These are phyloP conservation scores for Clinocottus analis DNA, from an alignment of 2,113 vertebrate genomes.

Conservation along the genomic window DNA sequence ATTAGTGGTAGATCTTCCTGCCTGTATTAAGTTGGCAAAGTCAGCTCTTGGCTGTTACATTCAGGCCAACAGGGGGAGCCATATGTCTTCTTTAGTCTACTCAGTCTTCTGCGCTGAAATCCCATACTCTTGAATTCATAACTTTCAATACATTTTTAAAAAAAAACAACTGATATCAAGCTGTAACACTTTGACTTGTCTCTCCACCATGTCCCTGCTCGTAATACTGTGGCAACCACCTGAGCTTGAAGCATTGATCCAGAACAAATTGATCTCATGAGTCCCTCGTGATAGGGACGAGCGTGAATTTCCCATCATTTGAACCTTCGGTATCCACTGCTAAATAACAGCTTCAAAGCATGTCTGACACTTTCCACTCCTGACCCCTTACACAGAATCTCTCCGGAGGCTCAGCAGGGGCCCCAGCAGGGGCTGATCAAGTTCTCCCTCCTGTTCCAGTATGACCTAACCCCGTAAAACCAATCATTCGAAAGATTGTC, in stretches of 20 bases:
- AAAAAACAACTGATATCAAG: neutral
- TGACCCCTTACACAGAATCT: constrained; percentile 18
- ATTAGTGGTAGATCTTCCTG: neutral
- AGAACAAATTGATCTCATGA: constrained; percentile 38
- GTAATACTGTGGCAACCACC: neutral
- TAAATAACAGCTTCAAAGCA: constrained; percentile 33
- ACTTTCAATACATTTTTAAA: neutral
- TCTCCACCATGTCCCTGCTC: constrained; percentile 11
- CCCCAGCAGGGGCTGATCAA: constrained; percentile 26
- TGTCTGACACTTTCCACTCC: constrained; percentile 24
- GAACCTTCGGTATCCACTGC: constrained; percentile 6
- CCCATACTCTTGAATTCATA: neutral
- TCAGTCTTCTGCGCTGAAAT: neutral
- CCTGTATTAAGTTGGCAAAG: neutral
- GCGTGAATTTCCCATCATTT: constrained; percentile 20
- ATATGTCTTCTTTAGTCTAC: neutral
- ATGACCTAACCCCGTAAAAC: constrained; percentile 41
- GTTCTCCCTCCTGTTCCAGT: constrained; percentile 8
- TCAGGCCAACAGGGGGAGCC: constrained; percentile 68
- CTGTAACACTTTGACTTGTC: neutral
- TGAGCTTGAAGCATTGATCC: constrained; percentile 13
- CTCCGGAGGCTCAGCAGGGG: constrained; percentile 8
- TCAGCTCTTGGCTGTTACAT: neutral
- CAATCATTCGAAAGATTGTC: constrained; percentile 23
- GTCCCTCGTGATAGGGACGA: constrained; percentile 1